A percentile compares a stretch with the other conserved stretches of the same genome.
Conservation (phyloP, 64 coral and sea anemone species). For the Cladopsammia gracilis region DNA sequence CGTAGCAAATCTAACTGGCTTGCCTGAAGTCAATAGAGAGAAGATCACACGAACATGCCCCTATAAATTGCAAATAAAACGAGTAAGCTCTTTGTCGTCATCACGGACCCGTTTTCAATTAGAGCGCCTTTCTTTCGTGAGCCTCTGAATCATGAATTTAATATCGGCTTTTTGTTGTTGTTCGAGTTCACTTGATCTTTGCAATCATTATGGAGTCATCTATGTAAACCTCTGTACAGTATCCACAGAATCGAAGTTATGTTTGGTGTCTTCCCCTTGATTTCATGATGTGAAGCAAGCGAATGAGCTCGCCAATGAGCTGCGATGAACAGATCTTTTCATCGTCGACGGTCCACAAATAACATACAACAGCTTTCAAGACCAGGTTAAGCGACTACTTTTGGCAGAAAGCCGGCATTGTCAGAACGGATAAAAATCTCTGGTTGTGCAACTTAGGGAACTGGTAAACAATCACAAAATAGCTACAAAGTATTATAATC, state of each 20-base stretch:
- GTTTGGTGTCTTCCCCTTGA: background rate
- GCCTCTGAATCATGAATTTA: background rate
- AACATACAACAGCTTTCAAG: background rate
- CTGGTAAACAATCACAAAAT: constrained; percentile 36
- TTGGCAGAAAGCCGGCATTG: background rate
- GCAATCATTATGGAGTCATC: background rate
- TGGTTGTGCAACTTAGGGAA: background rate
- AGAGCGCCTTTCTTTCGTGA: background rate
- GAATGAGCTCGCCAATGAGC: background rate
- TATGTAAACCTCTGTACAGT: background rate
- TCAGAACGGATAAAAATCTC: background rate
- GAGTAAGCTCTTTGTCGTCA: background rate
- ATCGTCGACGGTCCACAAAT: background rate
- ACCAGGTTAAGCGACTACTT: background rate
- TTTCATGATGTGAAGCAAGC: background rate
- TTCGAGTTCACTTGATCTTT: background rate
- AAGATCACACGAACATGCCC: background rate
- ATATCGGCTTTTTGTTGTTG: background rate
- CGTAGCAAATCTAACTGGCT: background rate
- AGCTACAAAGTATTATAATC: constrained; percentile 2
- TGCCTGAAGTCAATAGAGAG: background rate
- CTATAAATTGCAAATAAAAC: background rate
- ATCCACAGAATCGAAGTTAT: background rate
- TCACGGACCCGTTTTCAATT: background rate
- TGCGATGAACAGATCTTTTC: background rate